Evolutionary conservation across 2,888 invertebrate genomes (phyloP).

Genomic region (Tipula unca): DNA sequence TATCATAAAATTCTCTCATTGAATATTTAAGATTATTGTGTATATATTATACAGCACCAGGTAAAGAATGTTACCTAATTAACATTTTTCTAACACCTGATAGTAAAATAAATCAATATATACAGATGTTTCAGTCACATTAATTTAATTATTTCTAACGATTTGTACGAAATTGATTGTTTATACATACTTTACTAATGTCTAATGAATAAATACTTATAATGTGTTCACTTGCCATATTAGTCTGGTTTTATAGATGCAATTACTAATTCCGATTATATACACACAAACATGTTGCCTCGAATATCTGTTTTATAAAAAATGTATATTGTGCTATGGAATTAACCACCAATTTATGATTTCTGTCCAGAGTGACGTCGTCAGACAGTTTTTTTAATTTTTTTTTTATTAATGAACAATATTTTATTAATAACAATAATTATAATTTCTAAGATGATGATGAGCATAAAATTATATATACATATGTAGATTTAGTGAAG

Average conservation of each 20-base stretch:
- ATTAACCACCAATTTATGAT: neutral
- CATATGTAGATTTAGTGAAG: too few relatives aligned
- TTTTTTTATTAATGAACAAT: too few relatives aligned
- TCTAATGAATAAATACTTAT: neutral
- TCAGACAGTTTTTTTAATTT: neutral
- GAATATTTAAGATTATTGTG: too few relatives aligned
- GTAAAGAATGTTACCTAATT: too few relatives aligned
- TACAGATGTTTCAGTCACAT: neutral
- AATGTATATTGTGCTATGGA: neutral
- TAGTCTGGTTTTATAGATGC: neutral
- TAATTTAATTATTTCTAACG: neutral
- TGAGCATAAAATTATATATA: neutral
- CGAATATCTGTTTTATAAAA: neutral
- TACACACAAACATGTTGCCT: neutral
- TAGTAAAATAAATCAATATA: too few relatives aligned
- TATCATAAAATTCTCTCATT: too few relatives aligned
- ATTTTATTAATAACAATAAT: neutral
- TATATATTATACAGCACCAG: too few relatives aligned
- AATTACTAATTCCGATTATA: neutral
- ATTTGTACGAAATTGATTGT: neutral
- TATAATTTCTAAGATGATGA: neutral
- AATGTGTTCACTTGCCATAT: too few relatives aligned
- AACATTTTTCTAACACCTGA: too few relatives aligned
- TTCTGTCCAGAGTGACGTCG: neutral
- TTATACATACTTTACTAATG: neutral